A percentile compares a stretch with the other conserved stretches of the same genome.
Conservation (phyloP, 2,797 vertebrate species). For the Thripadectes ignobilis region DNA sequence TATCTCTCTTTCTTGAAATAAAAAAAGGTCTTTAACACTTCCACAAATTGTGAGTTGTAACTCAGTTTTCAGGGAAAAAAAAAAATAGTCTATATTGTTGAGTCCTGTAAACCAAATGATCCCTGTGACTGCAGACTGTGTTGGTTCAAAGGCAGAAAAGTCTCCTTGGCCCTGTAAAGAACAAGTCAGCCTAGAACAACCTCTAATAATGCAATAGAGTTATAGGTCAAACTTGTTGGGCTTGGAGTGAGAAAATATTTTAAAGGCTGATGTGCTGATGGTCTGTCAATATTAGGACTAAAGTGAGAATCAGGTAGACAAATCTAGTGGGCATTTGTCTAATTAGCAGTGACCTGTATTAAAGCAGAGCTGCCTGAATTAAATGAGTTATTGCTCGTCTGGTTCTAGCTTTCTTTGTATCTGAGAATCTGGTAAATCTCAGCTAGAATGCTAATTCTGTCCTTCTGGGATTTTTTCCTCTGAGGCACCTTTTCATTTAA, state of each 20-base stretch:
- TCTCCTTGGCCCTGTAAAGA: background rate
- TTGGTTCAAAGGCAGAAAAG: background rate
- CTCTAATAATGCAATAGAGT: background rate
- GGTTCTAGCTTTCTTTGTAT: background rate
- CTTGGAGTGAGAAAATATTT: constrained; percentile 21
- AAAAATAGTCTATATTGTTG: background rate
- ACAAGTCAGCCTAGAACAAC: background rate
- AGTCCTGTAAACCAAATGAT: background rate
- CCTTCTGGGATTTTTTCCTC: background rate
- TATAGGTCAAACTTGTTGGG: background rate
- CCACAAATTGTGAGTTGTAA: background rate
- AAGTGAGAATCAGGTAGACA: constrained; percentile 1
- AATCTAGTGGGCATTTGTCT: constrained; percentile 18
- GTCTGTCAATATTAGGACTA: constrained; percentile 34
- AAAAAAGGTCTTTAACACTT: background rate
- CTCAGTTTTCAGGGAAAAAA: background rate
- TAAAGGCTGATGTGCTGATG: background rate
- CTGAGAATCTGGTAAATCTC: constrained; percentile 11
- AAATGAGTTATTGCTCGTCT: constrained; percentile 30
- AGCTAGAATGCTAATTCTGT: constrained; percentile 10
- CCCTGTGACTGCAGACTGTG: background rate
- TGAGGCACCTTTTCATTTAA: background rate
- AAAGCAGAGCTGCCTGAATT: constrained; percentile 53
- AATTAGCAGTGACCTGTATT: constrained; percentile 55
- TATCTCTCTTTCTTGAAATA: background rate